phyloP scores from a whole-genome alignment of 2,113 vertebrate species.

The Coptodon bakossiorum region DNA sequence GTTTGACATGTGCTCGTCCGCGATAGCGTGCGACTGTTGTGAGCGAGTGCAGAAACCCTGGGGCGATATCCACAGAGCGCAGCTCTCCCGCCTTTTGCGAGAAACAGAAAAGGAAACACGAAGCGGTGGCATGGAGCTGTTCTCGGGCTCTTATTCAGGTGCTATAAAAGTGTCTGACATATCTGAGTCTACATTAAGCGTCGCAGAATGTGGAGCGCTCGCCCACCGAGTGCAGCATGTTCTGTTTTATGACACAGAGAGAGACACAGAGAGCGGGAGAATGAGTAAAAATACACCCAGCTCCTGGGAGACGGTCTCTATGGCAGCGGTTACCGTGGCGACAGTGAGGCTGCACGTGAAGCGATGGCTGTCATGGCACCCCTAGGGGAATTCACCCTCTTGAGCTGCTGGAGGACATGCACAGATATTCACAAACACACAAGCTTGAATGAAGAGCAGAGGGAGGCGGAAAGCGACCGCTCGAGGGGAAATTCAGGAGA shows the following conservation, averaged over 20 bases:
- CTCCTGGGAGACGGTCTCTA: constrained; percentile 63
- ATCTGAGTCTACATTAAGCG: constrained; percentile 26
- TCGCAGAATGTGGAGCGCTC: constrained; percentile 55
- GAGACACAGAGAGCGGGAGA: neutral
- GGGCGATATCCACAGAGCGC: neutral
- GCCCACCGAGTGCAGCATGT: constrained; percentile 58
- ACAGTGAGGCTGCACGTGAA: constrained; percentile 54
- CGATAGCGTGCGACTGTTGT: neutral
- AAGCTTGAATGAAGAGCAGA: neutral
- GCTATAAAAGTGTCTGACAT: constrained; percentile 21
- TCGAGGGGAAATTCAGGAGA: neutral
- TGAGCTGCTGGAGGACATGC: neutral
- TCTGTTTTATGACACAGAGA: constrained; percentile 54
- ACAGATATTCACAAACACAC: neutral
- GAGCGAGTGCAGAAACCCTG: neutral
- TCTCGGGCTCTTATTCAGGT: constrained; percentile 2
- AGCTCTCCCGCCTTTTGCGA: neutral
- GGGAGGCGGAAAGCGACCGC: neutral
- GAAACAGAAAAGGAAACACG: neutral
- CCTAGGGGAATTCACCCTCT: constrained; percentile 42
- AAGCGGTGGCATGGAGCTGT: neutral
- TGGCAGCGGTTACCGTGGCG: constrained; percentile 63
- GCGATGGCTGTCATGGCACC: constrained; percentile 35
- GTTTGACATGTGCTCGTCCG: neutral
- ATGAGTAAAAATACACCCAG: constrained; percentile 63